A percentile compares a stretch with the other conserved stretches of the same genome.
These are phyloP conservation scores for Sycophaga agraensis DNA, from an alignment of 1,140 invertebrate species.

Conservation along the genomic window DNA sequence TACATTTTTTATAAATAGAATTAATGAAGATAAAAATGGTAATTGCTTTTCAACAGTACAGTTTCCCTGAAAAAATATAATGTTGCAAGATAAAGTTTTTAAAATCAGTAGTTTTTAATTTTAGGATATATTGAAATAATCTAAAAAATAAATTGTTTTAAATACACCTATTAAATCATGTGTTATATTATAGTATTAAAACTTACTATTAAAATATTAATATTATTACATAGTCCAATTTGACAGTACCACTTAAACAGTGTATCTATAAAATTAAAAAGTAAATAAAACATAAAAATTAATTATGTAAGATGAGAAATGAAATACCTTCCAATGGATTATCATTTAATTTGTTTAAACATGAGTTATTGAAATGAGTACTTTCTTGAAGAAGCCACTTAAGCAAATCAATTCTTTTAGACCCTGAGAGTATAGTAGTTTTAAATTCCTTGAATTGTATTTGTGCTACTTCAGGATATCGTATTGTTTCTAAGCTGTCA, in stretches of 20 bases:
- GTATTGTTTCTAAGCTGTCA: conserved; percentile 28
- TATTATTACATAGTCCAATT: conserved; percentile 31
- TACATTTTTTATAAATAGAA: conserved; percentile 27
- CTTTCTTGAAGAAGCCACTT: conserved; percentile 31
- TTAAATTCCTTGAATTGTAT: conserved; percentile 25
- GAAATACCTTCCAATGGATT: neutral
- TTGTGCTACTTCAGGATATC: conserved; percentile 35
- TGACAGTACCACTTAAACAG: conserved; percentile 31
- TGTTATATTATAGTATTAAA: neutral
- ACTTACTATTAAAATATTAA: conserved; percentile 33
- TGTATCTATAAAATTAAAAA: conserved; percentile 27
- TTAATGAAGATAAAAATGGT: conserved; percentile 25
- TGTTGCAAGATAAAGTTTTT: neutral
- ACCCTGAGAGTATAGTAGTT: conserved; percentile 19
- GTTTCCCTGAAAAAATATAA: conserved; percentile 28
- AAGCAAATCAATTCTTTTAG: conserved; percentile 30
- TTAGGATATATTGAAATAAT: neutral
- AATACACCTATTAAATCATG: too few relatives aligned
- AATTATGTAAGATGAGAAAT: neutral
- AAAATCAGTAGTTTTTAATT: neutral
- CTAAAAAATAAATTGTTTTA: neutral
- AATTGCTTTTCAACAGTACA: conserved; percentile 30
- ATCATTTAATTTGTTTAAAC: conserved; percentile 18
- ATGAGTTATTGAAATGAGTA: neutral
- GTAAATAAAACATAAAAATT: neutral